Evolutionary conservation across 2,113 vertebrate genomes (phyloP), one percentile per base, ranked within the genome.

Genomic region (Ophiodon elongatus): DNA sequence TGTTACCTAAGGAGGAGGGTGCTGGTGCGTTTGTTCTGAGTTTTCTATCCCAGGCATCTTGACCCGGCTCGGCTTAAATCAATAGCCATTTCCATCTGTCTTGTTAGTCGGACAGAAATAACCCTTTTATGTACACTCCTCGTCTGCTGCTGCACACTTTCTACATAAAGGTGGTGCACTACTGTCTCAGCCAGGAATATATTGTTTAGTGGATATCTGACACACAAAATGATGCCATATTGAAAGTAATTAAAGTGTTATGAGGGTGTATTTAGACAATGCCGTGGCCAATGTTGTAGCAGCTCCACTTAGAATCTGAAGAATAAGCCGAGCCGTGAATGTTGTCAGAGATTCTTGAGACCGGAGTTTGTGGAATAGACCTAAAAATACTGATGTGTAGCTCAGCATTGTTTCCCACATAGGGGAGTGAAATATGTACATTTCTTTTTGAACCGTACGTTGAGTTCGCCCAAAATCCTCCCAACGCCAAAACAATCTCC

Each of bases 101-200:
- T 41, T 86, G 76, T 85, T 80, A 80, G 65, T 80, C 63, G 60
- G 64, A 82, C 64, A 85, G 47, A 86, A 84, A 89, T 83, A 86
- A 85, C 73, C 69, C 39, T 43, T n/a, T 47, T 45, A 71, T 37
- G 57, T 75, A 56, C 68, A 79, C 57, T 41, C 31, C n/a, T 76
- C 59, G 71, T 23, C 62, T 66, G 56, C 50, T 82, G 27, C 33
- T 83, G 33, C 52, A 31, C 65, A 67, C 15, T 27, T 47, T 67
- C 67, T 79, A 37, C 21, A 70, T 43, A 68, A 77, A 77, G 63
- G 57, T 69, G 62, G 35, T 65, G 45, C 68, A 37, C 54, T 35
- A 67, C 15, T 84, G 54, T 73, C 33, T 80, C 6, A 77, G 10
- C 19, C 71, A 71, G 15, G 33, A 63, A 83, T 77, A 71, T n/a